Evolutionary conservation across 2,888 invertebrate species (phyloP), one percentile per base, ranked within the genome.

Genomic region (Tryphoninae sp.): DNA sequence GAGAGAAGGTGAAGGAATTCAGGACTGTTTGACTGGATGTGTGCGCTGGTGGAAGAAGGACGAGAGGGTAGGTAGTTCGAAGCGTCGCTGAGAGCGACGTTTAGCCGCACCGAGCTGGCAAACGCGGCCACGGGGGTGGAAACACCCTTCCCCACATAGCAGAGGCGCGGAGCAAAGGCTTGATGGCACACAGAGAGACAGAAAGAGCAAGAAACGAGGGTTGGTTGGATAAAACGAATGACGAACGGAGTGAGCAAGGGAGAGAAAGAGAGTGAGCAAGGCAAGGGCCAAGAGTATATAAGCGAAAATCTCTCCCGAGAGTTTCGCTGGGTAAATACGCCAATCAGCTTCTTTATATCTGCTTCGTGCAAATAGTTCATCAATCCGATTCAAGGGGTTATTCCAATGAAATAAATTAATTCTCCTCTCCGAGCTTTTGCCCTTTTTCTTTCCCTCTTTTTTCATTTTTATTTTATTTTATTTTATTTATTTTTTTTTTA

Each of bases 291-390:
- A 77, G 76, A 80, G 64, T 59, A 53, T 23, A 26, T 42, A 58
- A 55, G 65, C 58, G 59, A 55, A 69, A 80, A 75, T 74, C 77
- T 76, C 55, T 59, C 69, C 80, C 71, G 80, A 78, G 78, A 88
- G 83, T 88, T 88, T 87, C 86, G 49, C 86, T 88, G 86, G 87
- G 87, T 89, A 90, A 91, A 89, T 90, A 91, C 87, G 88, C 88
- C 89, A 90, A 91, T 90, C 90, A 89, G 87, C 87, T 89, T 88
- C 88, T 89, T 89, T 88, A 87, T 88, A 86, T 87, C 88, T 81
- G 81, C 83, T 84, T 84, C 84, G 87, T 86, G 88, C 87, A 91
- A 90, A 90, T 88, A 90, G 87, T 89, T 91, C 90, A 89, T 90
- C 90, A 90, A 89, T 89, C 85, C 86, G 86, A 89, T 89, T 89